Conservation (phyloP, 2,888 invertebrate species). For the Nomada goodeniana region DNA sequence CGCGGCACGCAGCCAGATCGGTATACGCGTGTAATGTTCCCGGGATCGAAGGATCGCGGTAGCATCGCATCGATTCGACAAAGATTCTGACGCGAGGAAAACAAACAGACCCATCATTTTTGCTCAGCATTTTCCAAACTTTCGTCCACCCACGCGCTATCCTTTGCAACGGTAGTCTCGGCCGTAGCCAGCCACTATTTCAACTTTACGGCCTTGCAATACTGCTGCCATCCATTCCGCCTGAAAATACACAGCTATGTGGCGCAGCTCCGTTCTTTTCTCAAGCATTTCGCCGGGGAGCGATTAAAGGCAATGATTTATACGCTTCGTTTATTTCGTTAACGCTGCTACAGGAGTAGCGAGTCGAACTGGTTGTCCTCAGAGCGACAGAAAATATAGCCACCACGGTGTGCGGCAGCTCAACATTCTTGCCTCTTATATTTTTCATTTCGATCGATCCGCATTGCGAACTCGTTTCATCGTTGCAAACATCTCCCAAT, state of each 20-base stretch:
- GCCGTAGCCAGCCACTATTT: conserved; percentile 49
- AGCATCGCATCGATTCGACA: background rate
- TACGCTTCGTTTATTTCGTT: conserved; percentile 53
- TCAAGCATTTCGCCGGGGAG: conserved; percentile 40
- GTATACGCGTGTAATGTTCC: background rate
- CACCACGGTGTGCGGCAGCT: background rate
- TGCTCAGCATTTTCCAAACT: conserved; percentile 43
- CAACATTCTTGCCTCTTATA: background rate
- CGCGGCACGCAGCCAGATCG: background rate
- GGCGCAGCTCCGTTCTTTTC: conserved; percentile 17
- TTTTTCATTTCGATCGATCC: background rate
- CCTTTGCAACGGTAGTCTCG: conserved; percentile 31
- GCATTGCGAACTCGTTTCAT: background rate
- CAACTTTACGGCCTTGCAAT: conserved; percentile 60
- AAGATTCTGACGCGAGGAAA: background rate
- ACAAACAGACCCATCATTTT: conserved; percentile 44
- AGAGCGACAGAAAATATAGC: conserved; percentile 51
- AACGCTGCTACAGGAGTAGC: conserved; percentile 11
- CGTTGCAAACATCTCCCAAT: background rate
- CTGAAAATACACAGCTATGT: conserved; percentile 39
- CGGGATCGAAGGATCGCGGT: background rate
- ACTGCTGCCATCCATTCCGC: conserved; percentile 48
- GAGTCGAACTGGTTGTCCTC: conserved; percentile 13
- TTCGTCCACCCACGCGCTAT: conserved; percentile 30
- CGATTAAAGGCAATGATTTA: conserved; percentile 68